Evolutionary conservation across 1,140 invertebrate species (phyloP), one percentile per base, ranked within the genome.

Genomic region (Pemphigus obesinymphae): DNA sequence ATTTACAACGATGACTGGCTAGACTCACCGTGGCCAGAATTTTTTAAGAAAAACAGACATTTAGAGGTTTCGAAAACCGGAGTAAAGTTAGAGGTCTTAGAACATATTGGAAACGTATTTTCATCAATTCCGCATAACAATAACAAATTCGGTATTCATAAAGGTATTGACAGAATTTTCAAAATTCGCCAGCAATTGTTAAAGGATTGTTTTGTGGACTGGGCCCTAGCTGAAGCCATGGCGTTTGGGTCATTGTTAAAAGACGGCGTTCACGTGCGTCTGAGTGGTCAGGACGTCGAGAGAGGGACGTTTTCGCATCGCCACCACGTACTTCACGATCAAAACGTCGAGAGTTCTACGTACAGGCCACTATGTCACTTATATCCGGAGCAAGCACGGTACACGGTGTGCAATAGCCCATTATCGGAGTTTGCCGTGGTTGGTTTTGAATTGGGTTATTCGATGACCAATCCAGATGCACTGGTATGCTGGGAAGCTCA

Each of bases 1-100:
- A 96, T 98, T 83, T 97, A 96, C 85, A 97, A 98, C 88, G 95
- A 95, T 88, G 97, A 99, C 87, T 99, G 98, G 98, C 89, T 99
- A 15, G 98, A 99, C 88, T 99, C 97, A 29, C 98, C 98, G 6
- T 99, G 98, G 98, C 97, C 96, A 76, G 96, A 95, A 78, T 96
- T 96, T 89, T 96, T 96, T 84, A 95, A 96, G 87, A 94, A 94
- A 75, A 96, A 96, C 86, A 94, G 97, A 85, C 94, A 94, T 1
- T 88, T 96, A 85, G 93, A 96, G 87, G 92, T 93, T 82, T 93
- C 92, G 0, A 90, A 92, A 1, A 99, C 97, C 70, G 97, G 97
- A 48, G 92, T 99, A 7, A 92, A 93, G 82, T 95, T 98, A 89
- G 96, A 98, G 82, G 96, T 94, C 0, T 88, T 99, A 6, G 90